Percentiles rank a stretch among this genome's conserved stretches.
These are phyloP conservation scores for Xyrichtys novacula DNA, from an alignment of 2,797 vertebrate genomes.

Conservation along the genomic window DNA sequence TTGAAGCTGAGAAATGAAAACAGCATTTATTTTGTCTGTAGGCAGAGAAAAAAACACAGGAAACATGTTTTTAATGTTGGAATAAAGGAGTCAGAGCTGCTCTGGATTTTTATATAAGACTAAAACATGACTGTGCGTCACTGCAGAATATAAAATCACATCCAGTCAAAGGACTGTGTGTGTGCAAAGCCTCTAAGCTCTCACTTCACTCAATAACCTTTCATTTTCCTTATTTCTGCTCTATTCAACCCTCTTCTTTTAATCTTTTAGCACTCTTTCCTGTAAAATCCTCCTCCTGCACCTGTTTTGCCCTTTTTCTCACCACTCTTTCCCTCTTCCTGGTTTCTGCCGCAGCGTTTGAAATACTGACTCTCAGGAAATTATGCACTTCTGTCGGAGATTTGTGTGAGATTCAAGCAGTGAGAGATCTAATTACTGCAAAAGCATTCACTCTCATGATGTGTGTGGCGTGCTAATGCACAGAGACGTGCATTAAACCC, in stretches of 20 bases:
- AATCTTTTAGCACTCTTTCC: constrained; percentile 29
- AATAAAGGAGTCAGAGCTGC: constrained; percentile 11
- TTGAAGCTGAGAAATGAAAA: constrained; percentile 19
- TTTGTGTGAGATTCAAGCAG: constrained; percentile 31
- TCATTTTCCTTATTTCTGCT: constrained; percentile 28
- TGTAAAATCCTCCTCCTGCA: not conserved
- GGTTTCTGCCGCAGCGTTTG: constrained; percentile 2
- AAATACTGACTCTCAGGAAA: constrained; percentile 20
- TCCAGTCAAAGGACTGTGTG: constrained; percentile 17
- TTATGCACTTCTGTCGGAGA: constrained; percentile 15
- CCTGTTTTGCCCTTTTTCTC: constrained; percentile 26
- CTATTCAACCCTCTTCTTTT: constrained; percentile 33
- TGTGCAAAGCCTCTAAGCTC: constrained; percentile 10
- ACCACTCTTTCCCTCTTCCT: not conserved
- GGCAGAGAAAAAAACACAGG: too few species aligned
- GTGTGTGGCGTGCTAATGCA: constrained; percentile 18
- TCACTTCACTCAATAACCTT: constrained; percentile 44
- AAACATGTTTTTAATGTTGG: constrained; percentile 19
- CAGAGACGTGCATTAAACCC: not conserved
- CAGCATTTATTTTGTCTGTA: constrained; percentile 45
- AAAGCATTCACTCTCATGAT: constrained; percentile 22
- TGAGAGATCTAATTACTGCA: constrained; percentile 41
- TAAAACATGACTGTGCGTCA: constrained; percentile 28
- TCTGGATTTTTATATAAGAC: too few species aligned
- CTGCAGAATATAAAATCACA: constrained; percentile 29